These are phyloP conservation scores for Falco biarmicus DNA, from an alignment of 2,797 vertebrate species.

Conservation along the genomic window DNA sequence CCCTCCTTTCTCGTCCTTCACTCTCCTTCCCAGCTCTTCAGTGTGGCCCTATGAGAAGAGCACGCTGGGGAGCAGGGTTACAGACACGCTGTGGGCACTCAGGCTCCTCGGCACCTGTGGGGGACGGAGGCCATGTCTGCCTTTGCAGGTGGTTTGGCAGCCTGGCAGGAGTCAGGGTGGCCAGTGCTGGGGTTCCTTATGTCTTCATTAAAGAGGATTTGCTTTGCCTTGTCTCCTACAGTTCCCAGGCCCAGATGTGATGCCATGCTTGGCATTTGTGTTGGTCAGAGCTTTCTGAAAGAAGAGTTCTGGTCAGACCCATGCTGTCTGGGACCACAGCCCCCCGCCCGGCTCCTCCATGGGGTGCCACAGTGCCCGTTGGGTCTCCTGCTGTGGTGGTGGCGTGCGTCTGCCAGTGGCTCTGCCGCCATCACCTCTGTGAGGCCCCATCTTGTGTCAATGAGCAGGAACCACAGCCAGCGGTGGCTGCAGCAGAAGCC, in stretches of 20 bases:
- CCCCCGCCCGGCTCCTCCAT: background rate
- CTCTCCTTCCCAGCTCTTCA: background rate
- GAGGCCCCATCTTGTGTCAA: background rate
- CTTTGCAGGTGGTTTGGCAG: background rate
- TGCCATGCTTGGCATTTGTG: background rate
- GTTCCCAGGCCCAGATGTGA: background rate
- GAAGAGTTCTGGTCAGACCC: background rate
- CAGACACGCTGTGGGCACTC: background rate
- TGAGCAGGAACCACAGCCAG: accelerated
- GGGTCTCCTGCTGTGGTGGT: background rate
- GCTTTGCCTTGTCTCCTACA: background rate
- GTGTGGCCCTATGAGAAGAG: too few relatives aligned
- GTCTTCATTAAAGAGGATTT: background rate
- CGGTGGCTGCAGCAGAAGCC: accelerated
- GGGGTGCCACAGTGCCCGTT: background rate
- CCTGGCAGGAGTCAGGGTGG: background rate
- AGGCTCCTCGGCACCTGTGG: background rate
- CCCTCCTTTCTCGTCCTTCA: background rate
- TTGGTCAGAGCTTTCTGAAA: background rate
- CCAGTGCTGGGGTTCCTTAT: background rate
- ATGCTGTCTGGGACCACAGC: background rate
- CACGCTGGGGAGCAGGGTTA: background rate
- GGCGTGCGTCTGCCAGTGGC: accelerated
- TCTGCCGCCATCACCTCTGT: accelerated
- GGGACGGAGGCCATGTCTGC: background rate